Evolutionary conservation across 2,888 invertebrate genomes (phyloP).

Genomic region (Sturmia bella): DNA sequence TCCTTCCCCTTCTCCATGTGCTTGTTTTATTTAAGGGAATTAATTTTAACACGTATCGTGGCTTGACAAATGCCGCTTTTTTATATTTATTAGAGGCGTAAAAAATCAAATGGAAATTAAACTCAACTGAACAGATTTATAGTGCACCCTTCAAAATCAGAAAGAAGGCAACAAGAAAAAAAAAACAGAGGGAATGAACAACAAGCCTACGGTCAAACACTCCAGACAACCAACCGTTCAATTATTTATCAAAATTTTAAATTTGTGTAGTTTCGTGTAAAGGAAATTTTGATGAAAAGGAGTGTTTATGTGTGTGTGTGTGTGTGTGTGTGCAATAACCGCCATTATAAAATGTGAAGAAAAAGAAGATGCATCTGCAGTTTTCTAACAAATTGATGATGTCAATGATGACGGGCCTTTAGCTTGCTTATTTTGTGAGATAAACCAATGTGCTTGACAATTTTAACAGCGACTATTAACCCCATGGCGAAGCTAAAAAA

Average conservation of each 20-base stretch:
- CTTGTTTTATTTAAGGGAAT: constrained; percentile 4
- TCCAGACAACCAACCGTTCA: constrained; percentile 52
- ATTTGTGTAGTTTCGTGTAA: constrained; percentile 33
- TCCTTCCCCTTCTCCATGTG: constrained; percentile 20
- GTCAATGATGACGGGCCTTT: constrained; percentile 46
- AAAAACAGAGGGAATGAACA: constrained; percentile 50
- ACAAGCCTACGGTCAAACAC: constrained; percentile 65
- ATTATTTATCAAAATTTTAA: constrained; percentile 22
- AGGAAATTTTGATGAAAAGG: constrained; percentile 40
- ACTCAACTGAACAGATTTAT: constrained; percentile 42
- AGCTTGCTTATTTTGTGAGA: neutral
- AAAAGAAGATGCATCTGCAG: constrained; percentile 62
- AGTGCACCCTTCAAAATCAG: constrained; percentile 50
- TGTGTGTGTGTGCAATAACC: constrained; percentile 48
- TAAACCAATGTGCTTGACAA: constrained; percentile 50
- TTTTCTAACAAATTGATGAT: constrained; percentile 44
- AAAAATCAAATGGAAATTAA: constrained; percentile 64
- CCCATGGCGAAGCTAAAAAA: neutral
- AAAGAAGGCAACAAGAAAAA: constrained; percentile 14
- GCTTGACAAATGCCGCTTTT: constrained; percentile 55
- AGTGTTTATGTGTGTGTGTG: constrained; percentile 36
- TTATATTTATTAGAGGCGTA: constrained; percentile 60
- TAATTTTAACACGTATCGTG: constrained; percentile 41
- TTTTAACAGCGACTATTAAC: constrained; percentile 40
- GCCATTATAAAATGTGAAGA: constrained; percentile 54